Evolutionary conservation across 2,113 vertebrate genomes (phyloP), one percentile per base, ranked within the genome.

Genomic region (Puntigrus tetrazona): DNA sequence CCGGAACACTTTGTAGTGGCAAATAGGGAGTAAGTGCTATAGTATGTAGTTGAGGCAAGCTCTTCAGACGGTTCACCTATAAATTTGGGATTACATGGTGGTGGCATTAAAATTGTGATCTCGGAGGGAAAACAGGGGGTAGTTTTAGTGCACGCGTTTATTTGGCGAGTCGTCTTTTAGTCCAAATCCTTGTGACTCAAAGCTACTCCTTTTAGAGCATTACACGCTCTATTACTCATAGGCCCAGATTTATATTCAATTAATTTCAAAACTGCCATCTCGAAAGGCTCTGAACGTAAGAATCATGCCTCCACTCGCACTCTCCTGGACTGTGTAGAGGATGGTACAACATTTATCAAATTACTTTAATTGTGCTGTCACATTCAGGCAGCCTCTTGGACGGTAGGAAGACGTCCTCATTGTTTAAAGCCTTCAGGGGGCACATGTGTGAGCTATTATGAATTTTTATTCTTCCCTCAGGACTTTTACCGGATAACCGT

Each of bases 171-270:
- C n/a, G 38, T 27, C 29, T 85, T 85, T 43, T 36, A 85, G 36
- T 75, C n/a, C 61, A 78, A 69, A 78, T 69, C 34, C 29, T 11
- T 50, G 55, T 75, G 69, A 85, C 83, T 85, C 83, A 85, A 57
- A 47, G 77, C 77, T 50, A 45, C 45, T 45, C 72, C 25, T 84
- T 78, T 72, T 41, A 84, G 84, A 65, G 72, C 22, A 80, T 81
- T 85, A 72, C 69, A 74, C 10, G 43, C 84, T 81, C n/a, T 11
- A 65, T 85, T 85, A 81, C 77, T 85, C 84, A 85, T 47, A 81
- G 43, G 55, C 41, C 70, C 25, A 74, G 69, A 73, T 85, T 85
- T 85, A 85, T 74, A 63, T 85, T 85, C 72, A 85, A 81, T 85
- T 85, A 85, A 85, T 75, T 85, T 81, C 55, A 85, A 36, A 74